phyloP scores from a whole-genome alignment of 2,888 invertebrate species.

The Pseudeuparius sepicola region DNA sequence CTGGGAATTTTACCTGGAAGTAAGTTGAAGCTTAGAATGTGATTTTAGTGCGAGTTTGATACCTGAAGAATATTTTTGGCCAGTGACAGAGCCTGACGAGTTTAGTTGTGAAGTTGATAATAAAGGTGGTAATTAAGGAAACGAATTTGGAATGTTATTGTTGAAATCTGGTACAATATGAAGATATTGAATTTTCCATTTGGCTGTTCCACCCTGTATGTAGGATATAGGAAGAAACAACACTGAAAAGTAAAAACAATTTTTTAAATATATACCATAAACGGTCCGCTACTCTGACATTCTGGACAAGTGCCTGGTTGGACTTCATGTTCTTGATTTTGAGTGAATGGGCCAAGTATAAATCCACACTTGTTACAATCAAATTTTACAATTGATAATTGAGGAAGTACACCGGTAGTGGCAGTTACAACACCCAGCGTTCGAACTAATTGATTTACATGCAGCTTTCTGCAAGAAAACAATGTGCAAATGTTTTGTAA shows the following conservation, averaged over 20 bases:
- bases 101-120: too few species aligned
- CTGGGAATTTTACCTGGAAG: too few species aligned
- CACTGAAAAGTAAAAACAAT: neutral
- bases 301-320: slow-evolving; percentile 96
- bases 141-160: too few species aligned
- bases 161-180: too few species aligned
- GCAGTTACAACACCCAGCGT: slow-evolving; percentile 93
- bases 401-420: slow-evolving; percentile 91
- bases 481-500: too few species aligned
- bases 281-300: slow-evolving; percentile 93
- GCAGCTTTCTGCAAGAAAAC: slow-evolving; percentile 52
- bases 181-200: too few species aligned
- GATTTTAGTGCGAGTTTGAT: too few species aligned
- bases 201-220: too few species aligned
- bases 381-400: slow-evolving; percentile 90
- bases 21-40: too few species aligned
- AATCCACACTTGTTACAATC: slow-evolving; percentile 96
- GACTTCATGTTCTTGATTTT: slow-evolving; percentile 86
- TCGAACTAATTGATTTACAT: slow-evolving; percentile 89
- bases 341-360: slow-evolving; percentile 91
- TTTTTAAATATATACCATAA: slow-evolving; percentile 52
- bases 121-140: too few species aligned
- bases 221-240: neutral
- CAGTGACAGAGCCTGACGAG: too few species aligned
- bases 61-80: too few species aligned